These are phyloP conservation scores for Hypanus sabinus DNA, from an alignment of 2,113 vertebrate species.

Conservation along the genomic window DNA sequence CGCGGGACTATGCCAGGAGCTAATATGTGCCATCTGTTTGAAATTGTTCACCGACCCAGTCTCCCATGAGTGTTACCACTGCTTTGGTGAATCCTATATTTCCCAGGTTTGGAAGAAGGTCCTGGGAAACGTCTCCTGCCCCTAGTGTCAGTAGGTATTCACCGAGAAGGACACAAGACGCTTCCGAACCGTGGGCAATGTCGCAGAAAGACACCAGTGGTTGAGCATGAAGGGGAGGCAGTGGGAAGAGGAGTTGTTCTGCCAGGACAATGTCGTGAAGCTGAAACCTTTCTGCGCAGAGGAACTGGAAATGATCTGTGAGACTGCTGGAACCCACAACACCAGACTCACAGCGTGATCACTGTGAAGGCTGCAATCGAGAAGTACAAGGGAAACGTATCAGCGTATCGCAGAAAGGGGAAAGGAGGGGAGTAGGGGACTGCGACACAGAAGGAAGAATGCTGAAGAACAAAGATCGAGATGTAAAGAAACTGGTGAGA, in stretches of 20 bases:
- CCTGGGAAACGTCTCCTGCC: neutral
- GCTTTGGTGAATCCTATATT: neutral
- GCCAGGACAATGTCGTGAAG: neutral
- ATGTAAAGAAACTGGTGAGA: too few species aligned
- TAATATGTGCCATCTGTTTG: neutral
- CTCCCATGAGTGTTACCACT: neutral
- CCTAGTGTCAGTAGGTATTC: neutral
- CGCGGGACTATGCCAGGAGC: neutral
- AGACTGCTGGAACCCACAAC: too few species aligned
- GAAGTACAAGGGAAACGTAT: neutral
- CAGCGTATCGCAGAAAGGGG: neutral
- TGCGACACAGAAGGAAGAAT: neutral
- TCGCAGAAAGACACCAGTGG: neutral
- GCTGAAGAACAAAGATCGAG: too few species aligned
- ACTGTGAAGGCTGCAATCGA: neutral
- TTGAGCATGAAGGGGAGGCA: neutral
- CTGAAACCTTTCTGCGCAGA: slow-evolving; percentile 2
- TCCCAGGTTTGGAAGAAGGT: neutral
- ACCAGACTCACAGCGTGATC: neutral
- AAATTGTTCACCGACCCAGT: neutral
- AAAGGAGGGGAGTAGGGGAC: too few species aligned
- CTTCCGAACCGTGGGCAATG: neutral
- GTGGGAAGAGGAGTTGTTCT: neutral
- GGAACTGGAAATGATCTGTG: neutral
- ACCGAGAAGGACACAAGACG: neutral